Conservation (phyloP, 2,797 vertebrate genomes). For the Channallabes apus region DNA sequence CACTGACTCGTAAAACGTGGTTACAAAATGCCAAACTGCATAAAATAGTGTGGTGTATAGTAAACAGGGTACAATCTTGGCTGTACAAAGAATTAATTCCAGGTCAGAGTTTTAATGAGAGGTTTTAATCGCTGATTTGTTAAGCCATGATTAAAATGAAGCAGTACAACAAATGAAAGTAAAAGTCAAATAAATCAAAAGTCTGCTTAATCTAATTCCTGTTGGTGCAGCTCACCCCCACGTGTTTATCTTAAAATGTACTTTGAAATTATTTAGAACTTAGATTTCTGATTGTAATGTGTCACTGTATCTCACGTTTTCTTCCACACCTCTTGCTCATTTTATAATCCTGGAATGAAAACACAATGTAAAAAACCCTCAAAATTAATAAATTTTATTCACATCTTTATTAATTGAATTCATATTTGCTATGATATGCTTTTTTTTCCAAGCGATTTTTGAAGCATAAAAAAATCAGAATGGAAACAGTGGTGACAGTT, state of each 20-base stretch:
- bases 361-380: neutral
- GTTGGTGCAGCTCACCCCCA: neutral
- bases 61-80: neutral
- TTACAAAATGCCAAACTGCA: neutral
- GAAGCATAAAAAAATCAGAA: conserved; percentile 60
- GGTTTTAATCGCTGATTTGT: conserved; percentile 6
- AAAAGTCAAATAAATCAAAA: neutral
- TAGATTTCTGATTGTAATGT: neutral
- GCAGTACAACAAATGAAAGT: neutral
- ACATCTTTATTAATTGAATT: conserved; percentile 65
- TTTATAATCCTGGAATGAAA: neutral
- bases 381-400: conserved; percentile 43
- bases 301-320: neutral
- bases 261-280: neutral
- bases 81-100: conserved; percentile 7
- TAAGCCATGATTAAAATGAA: conserved; percentile 5
- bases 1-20: neutral
- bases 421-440: conserved; percentile 60
- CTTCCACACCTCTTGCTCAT: neutral
- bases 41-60: neutral
- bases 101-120: conserved; percentile 3
- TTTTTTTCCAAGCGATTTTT: conserved; percentile 56
- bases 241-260: neutral
- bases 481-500: conserved; percentile 51
- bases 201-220: neutral